Evolutionary conservation across 2,797 vertebrate species (phyloP).

Genomic region (Helarctos malayanus): DNA sequence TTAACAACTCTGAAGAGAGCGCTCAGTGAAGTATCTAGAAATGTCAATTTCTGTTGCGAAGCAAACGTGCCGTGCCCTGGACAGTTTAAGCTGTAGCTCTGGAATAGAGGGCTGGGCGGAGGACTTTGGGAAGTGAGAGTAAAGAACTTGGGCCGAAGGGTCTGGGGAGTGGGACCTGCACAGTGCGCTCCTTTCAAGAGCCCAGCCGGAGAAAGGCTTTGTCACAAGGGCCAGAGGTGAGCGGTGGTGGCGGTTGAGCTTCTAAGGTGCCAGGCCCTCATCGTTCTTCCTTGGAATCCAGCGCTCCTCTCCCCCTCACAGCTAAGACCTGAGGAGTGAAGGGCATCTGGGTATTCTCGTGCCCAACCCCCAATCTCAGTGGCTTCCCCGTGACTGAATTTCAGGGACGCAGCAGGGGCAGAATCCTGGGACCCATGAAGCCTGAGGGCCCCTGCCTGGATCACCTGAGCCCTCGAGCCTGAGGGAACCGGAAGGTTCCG

Average conservation of each 20-base stretch:
- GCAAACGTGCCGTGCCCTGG: not conserved
- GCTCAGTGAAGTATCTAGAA: not conserved
- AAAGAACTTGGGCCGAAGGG: not conserved
- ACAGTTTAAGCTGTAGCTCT: not conserved
- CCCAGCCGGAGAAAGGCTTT: not conserved
- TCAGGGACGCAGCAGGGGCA: not conserved
- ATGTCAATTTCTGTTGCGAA: conserved; percentile 17
- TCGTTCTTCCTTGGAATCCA: not conserved
- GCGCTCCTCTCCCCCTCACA: not conserved
- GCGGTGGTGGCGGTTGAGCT: not conserved
- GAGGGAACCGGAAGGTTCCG: not conserved
- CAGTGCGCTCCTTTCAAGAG: not conserved
- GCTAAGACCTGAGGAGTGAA: not conserved
- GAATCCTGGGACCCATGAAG: not conserved
- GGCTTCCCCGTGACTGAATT: not conserved
- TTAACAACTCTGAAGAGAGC: conserved; percentile 48
- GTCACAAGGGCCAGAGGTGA: not conserved
- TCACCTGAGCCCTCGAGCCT: not conserved
- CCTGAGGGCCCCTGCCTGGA: not conserved
- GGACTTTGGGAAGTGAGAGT: not conserved
- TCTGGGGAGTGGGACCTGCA: not conserved
- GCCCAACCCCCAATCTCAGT: not conserved
- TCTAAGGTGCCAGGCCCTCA: not conserved
- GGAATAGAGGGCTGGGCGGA: not conserved
- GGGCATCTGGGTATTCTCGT: not conserved